Percentiles rank a stretch among this genome's conserved stretches.
Evolutionary conservation across 2,113 vertebrate species (phyloP).

Genomic region (Nipponia nippon): DNA sequence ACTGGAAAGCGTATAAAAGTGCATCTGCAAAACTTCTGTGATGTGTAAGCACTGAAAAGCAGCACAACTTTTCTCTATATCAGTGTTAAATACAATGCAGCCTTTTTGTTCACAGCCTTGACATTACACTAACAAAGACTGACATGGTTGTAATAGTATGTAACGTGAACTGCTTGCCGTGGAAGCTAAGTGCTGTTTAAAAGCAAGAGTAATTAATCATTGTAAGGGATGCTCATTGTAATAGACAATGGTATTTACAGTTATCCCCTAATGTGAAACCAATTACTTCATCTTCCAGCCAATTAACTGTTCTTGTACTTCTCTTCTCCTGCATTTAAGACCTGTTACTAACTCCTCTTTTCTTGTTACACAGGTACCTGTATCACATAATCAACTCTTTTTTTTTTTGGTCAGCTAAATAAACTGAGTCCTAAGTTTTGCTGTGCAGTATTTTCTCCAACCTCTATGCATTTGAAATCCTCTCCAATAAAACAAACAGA

Average conservation of each 20-base stretch:
- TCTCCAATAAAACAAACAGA: not conserved
- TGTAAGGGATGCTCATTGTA: not conserved
- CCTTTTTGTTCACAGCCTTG: not conserved
- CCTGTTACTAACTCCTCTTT: not conserved
- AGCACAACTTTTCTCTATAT: not conserved
- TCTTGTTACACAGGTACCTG: not conserved
- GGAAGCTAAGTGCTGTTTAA: not conserved
- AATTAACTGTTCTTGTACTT: not conserved
- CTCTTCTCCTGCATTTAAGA: not conserved
- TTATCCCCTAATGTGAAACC: not conserved
- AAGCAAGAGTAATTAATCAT: not conserved
- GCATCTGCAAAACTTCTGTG: not conserved
- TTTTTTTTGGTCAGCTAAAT: not conserved
- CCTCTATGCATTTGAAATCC: not conserved
- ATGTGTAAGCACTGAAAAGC: not conserved
- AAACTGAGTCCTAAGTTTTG: not conserved
- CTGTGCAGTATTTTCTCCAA: not conserved
- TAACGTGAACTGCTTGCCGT: not conserved
- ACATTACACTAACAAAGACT: not conserved
- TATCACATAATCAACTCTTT: not conserved
- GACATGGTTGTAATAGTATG: not conserved
- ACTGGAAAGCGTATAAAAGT: not conserved
- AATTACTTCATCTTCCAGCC: not conserved
- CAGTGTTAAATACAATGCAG: not conserved
- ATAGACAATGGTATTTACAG: not conserved